phyloP scores from a whole-genome alignment of 1,140 invertebrate species.

The Archivesica marissinica region DNA sequence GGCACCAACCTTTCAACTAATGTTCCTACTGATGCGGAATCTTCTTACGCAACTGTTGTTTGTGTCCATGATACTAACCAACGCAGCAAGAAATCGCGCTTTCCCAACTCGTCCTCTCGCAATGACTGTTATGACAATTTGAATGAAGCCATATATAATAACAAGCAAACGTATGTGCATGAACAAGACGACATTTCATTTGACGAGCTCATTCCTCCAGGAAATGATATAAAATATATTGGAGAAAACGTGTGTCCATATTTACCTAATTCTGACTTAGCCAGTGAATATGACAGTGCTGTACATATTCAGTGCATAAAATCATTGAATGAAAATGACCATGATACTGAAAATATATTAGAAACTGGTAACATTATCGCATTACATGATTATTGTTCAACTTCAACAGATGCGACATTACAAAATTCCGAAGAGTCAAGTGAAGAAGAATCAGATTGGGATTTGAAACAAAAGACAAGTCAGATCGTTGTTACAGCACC shows the following conservation, averaged over 20 bases:
- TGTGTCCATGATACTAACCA: not conserved
- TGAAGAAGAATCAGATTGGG: not conserved
- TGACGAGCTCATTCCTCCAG: too few species aligned
- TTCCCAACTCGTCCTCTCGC: too few species aligned
- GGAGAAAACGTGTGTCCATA: not conserved
- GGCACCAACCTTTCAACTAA: too few species aligned
- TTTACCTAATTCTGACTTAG: not conserved
- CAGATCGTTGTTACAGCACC: not conserved
- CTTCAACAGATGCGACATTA: constrained; percentile 17
- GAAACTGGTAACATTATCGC: not conserved
- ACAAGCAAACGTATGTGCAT: too few species aligned
- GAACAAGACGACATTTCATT: too few species aligned
- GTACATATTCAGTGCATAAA: not conserved
- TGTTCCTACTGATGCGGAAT: too few species aligned
- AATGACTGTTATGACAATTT: too few species aligned
- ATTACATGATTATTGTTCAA: not conserved
- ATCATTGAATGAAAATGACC: not conserved
- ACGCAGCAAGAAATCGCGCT: too few species aligned
- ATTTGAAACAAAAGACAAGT: not conserved
- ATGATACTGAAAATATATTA: not conserved
- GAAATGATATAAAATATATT: not conserved
- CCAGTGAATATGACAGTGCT: not conserved
- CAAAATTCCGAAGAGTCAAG: constrained; percentile 17
- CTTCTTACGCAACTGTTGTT: not conserved
- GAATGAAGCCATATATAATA: too few species aligned